Percentiles rank a stretch among this genome's conserved stretches.
These are phyloP conservation scores for Benthosema pterotum DNA, from an alignment of 2,797 vertebrate genomes.

Conservation along the genomic window DNA sequence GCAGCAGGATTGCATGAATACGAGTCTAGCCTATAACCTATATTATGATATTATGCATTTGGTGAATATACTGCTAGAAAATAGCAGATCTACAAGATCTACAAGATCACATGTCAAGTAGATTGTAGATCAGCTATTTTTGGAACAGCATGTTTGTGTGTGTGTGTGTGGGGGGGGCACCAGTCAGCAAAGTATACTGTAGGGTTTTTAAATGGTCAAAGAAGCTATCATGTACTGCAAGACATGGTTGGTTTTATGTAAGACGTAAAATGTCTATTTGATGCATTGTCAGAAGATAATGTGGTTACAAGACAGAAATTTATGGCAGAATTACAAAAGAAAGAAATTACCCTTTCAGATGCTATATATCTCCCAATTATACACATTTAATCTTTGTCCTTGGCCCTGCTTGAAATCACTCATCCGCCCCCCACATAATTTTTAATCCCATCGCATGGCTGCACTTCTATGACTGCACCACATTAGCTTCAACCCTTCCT, in stretches of 20 bases:
- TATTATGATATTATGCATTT: too few relatives aligned
- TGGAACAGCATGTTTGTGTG: too few relatives aligned
- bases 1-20: too few relatives aligned
- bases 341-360: background rate
- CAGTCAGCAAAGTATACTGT: too few relatives aligned
- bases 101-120: too few relatives aligned
- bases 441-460: background rate
- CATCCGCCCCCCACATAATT: background rate
- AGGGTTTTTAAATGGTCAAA: too few relatives aligned
- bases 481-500: constrained; percentile 11
- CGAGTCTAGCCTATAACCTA: too few relatives aligned
- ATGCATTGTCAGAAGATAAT: background rate
- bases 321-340: background rate
- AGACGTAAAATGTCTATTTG: too few relatives aligned
- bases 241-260: background rate
- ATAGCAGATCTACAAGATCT: too few relatives aligned
- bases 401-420: background rate
- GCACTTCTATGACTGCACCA: background rate
- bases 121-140: too few relatives aligned
- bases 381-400: constrained; percentile 8
- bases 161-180: too few relatives aligned
- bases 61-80: too few relatives aligned
- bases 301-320: constrained; percentile 8
- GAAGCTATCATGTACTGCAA: background rate
- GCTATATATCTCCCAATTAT: background rate